Evolutionary conservation across 1,140 invertebrate genomes (phyloP).

Genomic region (Heterodera carotae): DNA sequence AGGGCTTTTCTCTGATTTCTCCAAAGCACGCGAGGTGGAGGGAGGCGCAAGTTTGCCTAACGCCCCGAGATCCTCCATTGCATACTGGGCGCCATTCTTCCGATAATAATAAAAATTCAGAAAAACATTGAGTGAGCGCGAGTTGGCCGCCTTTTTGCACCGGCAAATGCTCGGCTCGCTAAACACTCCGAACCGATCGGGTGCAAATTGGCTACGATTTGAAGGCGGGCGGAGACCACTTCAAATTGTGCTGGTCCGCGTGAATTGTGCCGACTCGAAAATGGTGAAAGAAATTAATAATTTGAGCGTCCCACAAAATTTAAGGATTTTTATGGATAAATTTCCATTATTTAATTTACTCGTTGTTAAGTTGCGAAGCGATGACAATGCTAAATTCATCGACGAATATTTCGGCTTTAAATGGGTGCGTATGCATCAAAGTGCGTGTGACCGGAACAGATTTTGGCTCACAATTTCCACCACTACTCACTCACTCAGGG

Average conservation of each 20-base stretch:
- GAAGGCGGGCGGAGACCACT: slow-evolving; percentile 22
- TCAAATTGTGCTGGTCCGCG: slow-evolving; percentile 29
- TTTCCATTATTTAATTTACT: not conserved
- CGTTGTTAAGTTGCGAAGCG: not conserved
- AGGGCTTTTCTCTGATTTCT: too few relatives aligned
- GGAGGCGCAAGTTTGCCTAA: too few relatives aligned
- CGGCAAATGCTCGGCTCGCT: slow-evolving; percentile 13
- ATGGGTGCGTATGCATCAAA: slow-evolving; percentile 31
- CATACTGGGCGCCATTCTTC: too few relatives aligned
- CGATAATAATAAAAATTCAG: not conserved
- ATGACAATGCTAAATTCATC: slow-evolving; percentile 22
- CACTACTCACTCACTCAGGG: slow-evolving; percentile 19
- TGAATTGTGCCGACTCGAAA: slow-evolving; percentile 24
- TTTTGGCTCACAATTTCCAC: slow-evolving; percentile 39
- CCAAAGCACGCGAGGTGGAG: too few relatives aligned
- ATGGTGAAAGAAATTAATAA: slow-evolving; percentile 31
- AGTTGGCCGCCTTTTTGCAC: slow-evolving; percentile 20
- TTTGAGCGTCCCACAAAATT: not conserved
- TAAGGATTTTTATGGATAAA: not conserved
- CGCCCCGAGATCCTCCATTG: too few relatives aligned
- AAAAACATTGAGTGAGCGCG: slow-evolving; percentile 14
- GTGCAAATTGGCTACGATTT: slow-evolving; percentile 21
- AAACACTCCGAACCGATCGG: slow-evolving; percentile 1
- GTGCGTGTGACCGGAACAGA: slow-evolving; percentile 5
- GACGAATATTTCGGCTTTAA: slow-evolving; percentile 29